Conservation (phyloP, 2,797 vertebrate species). For the Sebastes minor region DNA sequence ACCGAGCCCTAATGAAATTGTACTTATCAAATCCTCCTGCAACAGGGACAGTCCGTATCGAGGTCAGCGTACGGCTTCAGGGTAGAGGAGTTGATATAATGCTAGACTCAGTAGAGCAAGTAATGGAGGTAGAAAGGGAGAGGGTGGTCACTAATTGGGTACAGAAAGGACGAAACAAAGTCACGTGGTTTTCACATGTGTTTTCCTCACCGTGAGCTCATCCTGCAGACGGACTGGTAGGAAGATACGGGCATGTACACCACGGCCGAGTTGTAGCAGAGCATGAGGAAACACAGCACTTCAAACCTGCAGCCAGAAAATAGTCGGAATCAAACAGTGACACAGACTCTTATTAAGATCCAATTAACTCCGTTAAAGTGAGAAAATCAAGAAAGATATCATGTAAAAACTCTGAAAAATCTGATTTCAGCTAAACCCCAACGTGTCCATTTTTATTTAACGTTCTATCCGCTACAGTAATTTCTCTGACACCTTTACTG, state of each 20-base stretch:
- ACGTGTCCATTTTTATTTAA: not conserved
- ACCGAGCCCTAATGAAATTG: slow-evolving; percentile 10
- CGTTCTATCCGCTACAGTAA: not conserved
- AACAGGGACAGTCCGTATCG: not conserved
- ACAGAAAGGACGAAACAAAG: not conserved
- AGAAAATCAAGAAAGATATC: not conserved
- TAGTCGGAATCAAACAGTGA: not conserved
- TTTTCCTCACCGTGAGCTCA: slow-evolving; percentile 93
- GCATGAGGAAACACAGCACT: slow-evolving; percentile 97
- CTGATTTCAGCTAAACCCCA: not conserved
- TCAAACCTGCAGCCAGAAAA: slow-evolving; percentile 87
- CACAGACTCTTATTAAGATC: not conserved
- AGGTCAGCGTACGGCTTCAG: slow-evolving; percentile 19
- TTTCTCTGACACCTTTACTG: not conserved
- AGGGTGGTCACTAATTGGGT: slow-evolving; percentile 2
- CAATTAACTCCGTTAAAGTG: not conserved
- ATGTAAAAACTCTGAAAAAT: not conserved
- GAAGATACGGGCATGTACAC: slow-evolving; percentile 97
- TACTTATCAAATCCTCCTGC: slow-evolving; percentile 23
- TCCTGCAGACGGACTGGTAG: slow-evolving; percentile 93
- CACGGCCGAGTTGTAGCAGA: slow-evolving; percentile 97
- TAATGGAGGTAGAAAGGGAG: not conserved
- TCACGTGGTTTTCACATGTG: not conserved
- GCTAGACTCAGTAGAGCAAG: not conserved
- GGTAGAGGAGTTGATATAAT: not conserved